These are phyloP conservation scores for Lycia hirtaria DNA, from an alignment of 2,888 invertebrate species.

Conservation along the genomic window DNA sequence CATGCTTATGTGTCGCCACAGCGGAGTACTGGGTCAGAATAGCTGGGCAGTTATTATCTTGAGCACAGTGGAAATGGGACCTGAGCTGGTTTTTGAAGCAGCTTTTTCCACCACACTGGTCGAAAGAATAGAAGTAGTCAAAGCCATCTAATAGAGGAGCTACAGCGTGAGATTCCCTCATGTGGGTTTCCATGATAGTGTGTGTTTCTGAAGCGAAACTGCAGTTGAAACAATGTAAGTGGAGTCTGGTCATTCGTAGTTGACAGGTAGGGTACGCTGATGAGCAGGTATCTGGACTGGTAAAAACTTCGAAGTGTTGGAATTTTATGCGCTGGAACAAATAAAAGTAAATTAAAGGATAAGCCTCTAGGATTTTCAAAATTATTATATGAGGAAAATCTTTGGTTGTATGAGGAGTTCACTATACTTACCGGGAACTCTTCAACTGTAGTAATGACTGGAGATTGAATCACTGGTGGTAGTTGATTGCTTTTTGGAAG, in stretches of 20 bases:
- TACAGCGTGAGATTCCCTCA: constrained; percentile 94
- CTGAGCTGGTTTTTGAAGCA: constrained; percentile 80
- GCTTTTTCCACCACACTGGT: constrained; percentile 80
- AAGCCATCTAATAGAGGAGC: constrained; percentile 93
- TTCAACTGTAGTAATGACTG: constrained; percentile 74
- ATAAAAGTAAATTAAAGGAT: background rate
- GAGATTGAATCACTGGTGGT: constrained; percentile 70
- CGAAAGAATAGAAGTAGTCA: constrained; percentile 89
- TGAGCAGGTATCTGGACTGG: constrained; percentile 87
- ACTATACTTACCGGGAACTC: constrained; percentile 76
- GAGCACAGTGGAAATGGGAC: constrained; percentile 80
- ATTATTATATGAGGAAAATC: no score
- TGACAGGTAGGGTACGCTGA: constrained; percentile 90
- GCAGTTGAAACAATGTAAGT: constrained; percentile 96
- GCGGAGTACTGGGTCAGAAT: constrained; percentile 81
- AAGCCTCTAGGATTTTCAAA: no score
- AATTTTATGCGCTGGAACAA: constrained; percentile 81
- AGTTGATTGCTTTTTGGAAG: constrained; percentile 89
- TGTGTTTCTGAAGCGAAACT: constrained; percentile 93
- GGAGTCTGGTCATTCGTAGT: constrained; percentile 87
- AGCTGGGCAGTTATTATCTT: constrained; percentile 79
- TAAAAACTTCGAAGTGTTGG: constrained; percentile 87
- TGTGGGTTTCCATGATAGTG: constrained; percentile 91
- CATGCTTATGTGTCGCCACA: constrained; percentile 80
- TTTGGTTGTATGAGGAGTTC: no score